Base-by-base conservation (phyloP, 2,888 invertebrate species). In the Endotricha flammealis region DNA sequence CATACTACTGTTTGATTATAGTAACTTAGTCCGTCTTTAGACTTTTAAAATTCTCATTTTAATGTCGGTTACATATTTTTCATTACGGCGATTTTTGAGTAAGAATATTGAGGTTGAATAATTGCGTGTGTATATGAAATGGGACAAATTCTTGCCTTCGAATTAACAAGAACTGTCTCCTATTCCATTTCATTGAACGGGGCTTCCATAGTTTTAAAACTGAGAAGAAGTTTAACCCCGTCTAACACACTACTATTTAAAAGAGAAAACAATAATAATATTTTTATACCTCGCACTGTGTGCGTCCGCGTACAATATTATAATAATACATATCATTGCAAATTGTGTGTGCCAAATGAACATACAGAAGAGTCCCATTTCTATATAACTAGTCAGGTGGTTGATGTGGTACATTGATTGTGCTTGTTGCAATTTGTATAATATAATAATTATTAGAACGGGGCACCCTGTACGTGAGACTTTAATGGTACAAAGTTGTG, bases 301-400 rank as follows among this genome's bases (percentile, higher is more conserved):
- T 50, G 38, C 53, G 52, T 36, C 32, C 42, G 38, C 51, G 39
- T 51, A 51, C 52, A 54, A 33, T 42, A 50, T 20, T 2, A 35
- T 46, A 48, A 45, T 48, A 41, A 67, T 58, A 74, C 74, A 76
- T 76, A 78, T 75, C 75, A 74, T 53, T 57, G 57, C 46, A 57
- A 66, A n/a, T n/a, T n/a, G 53, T 54, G 58, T 75, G 80, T 80
- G 80, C 80, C 80, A 79, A 80, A 75, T 64, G 51, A 54, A 34
- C 32, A 51, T 48, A 50, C 47, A 56, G 55, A 64, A 62, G 41
- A 59, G 68, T 71, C 74, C 70, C 70, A 73, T 76, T 73, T 72
- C 60, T 46, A 50, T 58, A 53, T 39, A 39, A 34, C 28, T 40
- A 43, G 41, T 45, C 39, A 37, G 42, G 39, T 44, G 36, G 29